A percentile compares a stretch with the other conserved stretches of the same genome.
These are phyloP conservation scores for Anastatus disparis DNA, from an alignment of 1,140 invertebrate genomes.

Conservation along the genomic window DNA sequence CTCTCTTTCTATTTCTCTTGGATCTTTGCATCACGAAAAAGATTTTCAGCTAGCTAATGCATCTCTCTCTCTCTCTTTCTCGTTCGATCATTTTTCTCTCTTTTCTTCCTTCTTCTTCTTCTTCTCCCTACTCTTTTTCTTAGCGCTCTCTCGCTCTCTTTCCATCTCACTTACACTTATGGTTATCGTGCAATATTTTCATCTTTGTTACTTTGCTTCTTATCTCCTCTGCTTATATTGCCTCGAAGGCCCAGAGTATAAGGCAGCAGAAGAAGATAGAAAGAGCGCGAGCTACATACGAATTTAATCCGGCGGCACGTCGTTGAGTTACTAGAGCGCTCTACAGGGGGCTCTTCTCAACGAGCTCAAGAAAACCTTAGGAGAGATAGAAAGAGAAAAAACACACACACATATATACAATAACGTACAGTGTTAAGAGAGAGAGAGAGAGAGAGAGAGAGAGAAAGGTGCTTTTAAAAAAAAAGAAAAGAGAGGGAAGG, in stretches of 20 bases:
- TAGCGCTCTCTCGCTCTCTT: conserved; percentile 40
- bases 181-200: too few relatives aligned
- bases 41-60: too few relatives aligned
- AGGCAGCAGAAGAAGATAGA: too few relatives aligned
- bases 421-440: too few relatives aligned
- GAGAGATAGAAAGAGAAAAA: too few relatives aligned
- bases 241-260: neutral
- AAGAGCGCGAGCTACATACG: conserved; percentile 49
- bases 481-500: conserved; percentile 20
- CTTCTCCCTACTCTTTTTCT: too few relatives aligned
- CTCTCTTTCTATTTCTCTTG: too few relatives aligned
- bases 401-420: too few relatives aligned
- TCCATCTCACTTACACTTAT: conserved; percentile 15
- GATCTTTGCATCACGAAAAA: too few relatives aligned
- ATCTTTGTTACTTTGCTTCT: too few relatives aligned
- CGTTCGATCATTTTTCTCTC: conserved; percentile 44
- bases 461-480: too few relatives aligned
- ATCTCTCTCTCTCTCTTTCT: conserved; percentile 47
- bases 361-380: conserved; percentile 41
- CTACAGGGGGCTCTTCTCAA: conserved; percentile 58
- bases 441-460: conserved; percentile 45
- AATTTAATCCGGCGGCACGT: conserved; percentile 65
- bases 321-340: conserved; percentile 58
- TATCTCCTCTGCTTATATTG: conserved; percentile 45
- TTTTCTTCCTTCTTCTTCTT: conserved; percentile 45